Conservation (phyloP, 2,888 invertebrate species). For the Desoria tigrina region DNA sequence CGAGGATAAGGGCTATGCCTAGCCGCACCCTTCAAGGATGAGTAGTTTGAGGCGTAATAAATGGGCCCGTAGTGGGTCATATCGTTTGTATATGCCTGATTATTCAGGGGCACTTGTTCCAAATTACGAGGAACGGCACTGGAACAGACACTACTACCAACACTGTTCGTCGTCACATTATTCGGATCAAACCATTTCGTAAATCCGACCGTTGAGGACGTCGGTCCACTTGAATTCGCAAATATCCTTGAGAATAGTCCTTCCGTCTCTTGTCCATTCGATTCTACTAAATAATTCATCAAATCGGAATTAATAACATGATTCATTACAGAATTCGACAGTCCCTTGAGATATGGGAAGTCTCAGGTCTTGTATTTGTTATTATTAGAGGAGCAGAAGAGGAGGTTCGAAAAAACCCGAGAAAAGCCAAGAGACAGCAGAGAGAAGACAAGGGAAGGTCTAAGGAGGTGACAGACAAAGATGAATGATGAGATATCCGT, state of each 20-base stretch:
- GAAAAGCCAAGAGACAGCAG: too few species aligned
- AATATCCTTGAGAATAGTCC: constrained; percentile 44
- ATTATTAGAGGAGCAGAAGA: too few species aligned
- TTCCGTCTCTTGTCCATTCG: constrained; percentile 30
- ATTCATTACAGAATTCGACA: too few species aligned
- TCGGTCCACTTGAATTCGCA: constrained; percentile 26
- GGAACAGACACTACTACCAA: constrained; percentile 3
- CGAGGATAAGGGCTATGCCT: constrained; percentile 46
- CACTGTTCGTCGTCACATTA: constrained; percentile 10
- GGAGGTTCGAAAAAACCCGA: too few species aligned
- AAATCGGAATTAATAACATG: too few species aligned
- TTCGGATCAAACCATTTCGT: constrained; percentile 33
- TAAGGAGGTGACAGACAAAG: constrained; percentile 8
- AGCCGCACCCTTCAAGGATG: constrained; percentile 41
- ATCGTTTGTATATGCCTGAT: constrained; percentile 67
- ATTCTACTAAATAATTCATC: constrained; percentile 21
- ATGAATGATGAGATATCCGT: constrained; percentile 7
- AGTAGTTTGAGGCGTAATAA: constrained; percentile 60
- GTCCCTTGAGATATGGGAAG: too few species aligned
- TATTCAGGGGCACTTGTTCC: neutral
- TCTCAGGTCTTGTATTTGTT: too few species aligned
- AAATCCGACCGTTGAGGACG: constrained; percentile 21
- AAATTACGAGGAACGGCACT: neutral
- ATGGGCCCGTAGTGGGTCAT: constrained; percentile 69
- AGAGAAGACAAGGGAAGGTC: neutral